phyloP scores from a whole-genome alignment of 30 jellyfish, hydroid and myxozoan genomes.

The Cassiopea andromeda region DNA sequence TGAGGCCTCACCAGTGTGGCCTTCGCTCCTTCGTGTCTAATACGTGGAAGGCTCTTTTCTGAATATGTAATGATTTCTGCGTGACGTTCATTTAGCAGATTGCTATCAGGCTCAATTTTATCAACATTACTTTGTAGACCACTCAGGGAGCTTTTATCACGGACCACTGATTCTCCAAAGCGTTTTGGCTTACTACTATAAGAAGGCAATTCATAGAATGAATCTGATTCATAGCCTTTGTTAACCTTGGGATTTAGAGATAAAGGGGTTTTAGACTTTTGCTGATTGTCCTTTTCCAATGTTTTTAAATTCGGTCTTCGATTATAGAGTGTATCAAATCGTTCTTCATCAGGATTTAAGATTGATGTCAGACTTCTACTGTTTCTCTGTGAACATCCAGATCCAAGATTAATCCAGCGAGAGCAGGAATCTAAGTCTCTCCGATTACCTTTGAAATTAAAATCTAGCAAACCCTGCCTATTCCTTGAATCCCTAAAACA shows the following conservation, averaged over 20 bases:
- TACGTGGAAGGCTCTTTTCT: neutral
- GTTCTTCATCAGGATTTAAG: neutral
- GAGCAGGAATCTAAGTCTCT: neutral
- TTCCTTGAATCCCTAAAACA: neutral
- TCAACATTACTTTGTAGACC: slow-evolving; percentile 3
- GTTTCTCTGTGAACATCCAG: neutral
- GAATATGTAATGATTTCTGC: neutral
- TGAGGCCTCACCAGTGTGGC: slow-evolving; percentile 16
- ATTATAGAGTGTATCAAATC: neutral
- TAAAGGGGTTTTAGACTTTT: neutral
- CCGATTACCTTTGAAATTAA: too few species aligned
- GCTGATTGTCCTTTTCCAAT: neutral
- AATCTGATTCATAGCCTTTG: neutral
- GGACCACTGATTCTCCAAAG: neutral
- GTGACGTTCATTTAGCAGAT: neutral
- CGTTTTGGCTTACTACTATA: neutral
- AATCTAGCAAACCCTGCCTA: neutral
- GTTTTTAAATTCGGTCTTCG: neutral
- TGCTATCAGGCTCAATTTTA: neutral
- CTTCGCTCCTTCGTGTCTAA: neutral
- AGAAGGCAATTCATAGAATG: neutral
- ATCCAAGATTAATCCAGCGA: neutral
- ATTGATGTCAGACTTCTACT: neutral
- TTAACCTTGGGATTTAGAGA: neutral
- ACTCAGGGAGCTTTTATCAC: neutral